Evolutionary conservation across 2,888 invertebrate genomes (phyloP), one percentile per base, ranked within the genome.

Genomic region (Nemapogon koenigi): DNA sequence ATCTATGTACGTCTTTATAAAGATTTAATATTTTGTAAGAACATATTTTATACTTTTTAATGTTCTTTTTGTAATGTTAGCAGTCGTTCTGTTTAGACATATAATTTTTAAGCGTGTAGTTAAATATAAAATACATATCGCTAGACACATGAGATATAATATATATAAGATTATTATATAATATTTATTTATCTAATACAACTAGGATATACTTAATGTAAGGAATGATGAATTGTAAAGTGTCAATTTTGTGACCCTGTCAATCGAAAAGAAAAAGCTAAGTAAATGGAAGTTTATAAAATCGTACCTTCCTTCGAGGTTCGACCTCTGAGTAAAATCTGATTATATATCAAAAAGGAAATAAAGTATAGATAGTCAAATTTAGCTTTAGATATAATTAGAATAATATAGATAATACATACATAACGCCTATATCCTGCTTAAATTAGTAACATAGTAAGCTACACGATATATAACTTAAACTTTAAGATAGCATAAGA

Each of bases 71-170:
- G n/a, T n/a, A n/a, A n/a, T n/a, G n/a, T 33, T 37, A 8, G 56
- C 69, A 66, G 64, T 66, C 69, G 49, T 58, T 63, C 52, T 56
- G 52, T 56, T 47, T 41, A 19, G 36, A 32, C 15, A 41, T 62
- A 56, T 64, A 48, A 51, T 62, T 65, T 59, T 64, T 56, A 51
- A 54, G 70, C 70, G 61, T 64, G 63, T 36, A 27, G 22, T 57
- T 54, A 59, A 71, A 63, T 61, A 62, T 65, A 66, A 64, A 70
- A 75, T 59, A 76, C 76, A 76, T 78, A 78, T 78, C 76, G 76
- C 68, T 75, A 75, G 76, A 61, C 51, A 68, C 18, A 68, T 67
- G 67, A 68, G 63, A 63, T 63, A 58, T 58, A 57, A 57, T 54
- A 59, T 50, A 49, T 54, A 51, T 49, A 51, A 50, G 53, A 58